A percentile compares a stretch with the other conserved stretches of the same genome.
Evolutionary conservation across 2,797 vertebrate species (phyloP).

Genomic region (Microctenopoma lineatum): DNA sequence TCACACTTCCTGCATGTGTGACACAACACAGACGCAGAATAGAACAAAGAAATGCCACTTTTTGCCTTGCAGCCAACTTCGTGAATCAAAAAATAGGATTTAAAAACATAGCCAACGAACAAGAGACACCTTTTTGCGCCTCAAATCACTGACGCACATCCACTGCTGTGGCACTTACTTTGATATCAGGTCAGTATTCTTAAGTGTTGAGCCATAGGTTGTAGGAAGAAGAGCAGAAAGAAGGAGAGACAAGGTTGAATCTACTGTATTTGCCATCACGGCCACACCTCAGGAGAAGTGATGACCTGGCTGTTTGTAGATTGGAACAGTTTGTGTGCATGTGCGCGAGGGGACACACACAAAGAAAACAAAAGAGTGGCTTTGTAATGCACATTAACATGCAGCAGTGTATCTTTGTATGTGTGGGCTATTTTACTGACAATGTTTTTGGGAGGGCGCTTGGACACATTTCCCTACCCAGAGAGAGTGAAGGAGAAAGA

Average conservation of each 20-base stretch:
- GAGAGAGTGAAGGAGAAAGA: slow-evolving; percentile 54
- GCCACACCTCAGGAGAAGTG: slow-evolving; percentile 56
- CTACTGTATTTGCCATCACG: slow-evolving; percentile 45
- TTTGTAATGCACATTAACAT: slow-evolving; percentile 45
- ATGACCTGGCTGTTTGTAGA: slow-evolving; percentile 60
- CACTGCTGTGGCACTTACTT: slow-evolving; percentile 13
- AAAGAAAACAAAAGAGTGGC: slow-evolving; percentile 32
- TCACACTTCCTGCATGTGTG: neutral
- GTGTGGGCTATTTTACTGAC: slow-evolving; percentile 49
- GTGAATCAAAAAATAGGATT: slow-evolving; percentile 42
- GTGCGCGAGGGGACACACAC: slow-evolving; percentile 9
- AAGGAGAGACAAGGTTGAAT: slow-evolving; percentile 28
- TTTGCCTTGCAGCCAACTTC: slow-evolving; percentile 25
- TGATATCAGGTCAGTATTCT: slow-evolving; percentile 40
- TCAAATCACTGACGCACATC: neutral
- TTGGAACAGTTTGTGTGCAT: neutral
- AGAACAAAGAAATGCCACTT: slow-evolving; percentile 17
- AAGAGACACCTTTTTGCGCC: slow-evolving; percentile 12
- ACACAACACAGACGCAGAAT: neutral
- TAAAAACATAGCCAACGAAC: slow-evolving; percentile 13
- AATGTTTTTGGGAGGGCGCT: slow-evolving; percentile 34
- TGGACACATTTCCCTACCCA: slow-evolving; percentile 51
- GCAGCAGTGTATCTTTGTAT: slow-evolving; percentile 26
- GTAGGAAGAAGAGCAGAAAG: slow-evolving; percentile 37
- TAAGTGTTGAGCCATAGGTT: slow-evolving; percentile 34